These are phyloP conservation scores for fruit fly (Drosophila melanogaster) DNA, from an alignment of 1,140 invertebrate genomes.

Conservation along the genomic window Release_6_plus_ISO1_MT NT_037436.4:6108501-6109000, in stretches of 20 bases:
- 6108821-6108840: too few species aligned
- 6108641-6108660: slow-evolving; percentile 83
- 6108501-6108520: slow-evolving; percentile 71
- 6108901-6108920: too few species aligned
- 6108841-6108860: too few species aligned
- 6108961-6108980: too few species aligned
- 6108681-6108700: slow-evolving; percentile 70
- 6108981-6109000: neutral
- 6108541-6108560: slow-evolving; percentile 61
- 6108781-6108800: too few species aligned
- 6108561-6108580: slow-evolving; percentile 68
- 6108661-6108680: slow-evolving; percentile 84
- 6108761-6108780: neutral
- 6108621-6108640: slow-evolving; percentile 15
- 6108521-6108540: slow-evolving; percentile 73
- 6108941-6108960: too few species aligned
- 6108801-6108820: neutral
- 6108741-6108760: neutral
- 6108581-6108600: neutral
- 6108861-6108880: too few species aligned
- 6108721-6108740: slow-evolving; percentile 30
- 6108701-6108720: slow-evolving; percentile 72
- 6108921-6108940: too few species aligned
- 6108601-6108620: neutral
- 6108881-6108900: too few species aligned